A percentile compares a stretch with the other conserved stretches of the same genome.
Evolutionary conservation across 2,113 vertebrate genomes (phyloP).

Genomic region (Empidonax traillii): DNA sequence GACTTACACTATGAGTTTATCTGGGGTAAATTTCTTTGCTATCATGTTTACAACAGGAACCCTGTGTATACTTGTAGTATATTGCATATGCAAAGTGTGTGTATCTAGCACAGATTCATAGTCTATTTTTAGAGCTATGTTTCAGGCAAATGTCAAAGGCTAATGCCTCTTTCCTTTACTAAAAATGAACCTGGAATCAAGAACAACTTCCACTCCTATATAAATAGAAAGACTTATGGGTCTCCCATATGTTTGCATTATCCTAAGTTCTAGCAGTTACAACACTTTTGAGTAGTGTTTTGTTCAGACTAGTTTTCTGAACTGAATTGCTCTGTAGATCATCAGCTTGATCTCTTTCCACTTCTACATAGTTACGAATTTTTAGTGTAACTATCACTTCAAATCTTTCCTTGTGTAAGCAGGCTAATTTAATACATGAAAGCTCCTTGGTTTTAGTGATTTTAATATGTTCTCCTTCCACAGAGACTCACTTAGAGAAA

Average conservation of each 20-base stretch:
- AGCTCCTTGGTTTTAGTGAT: neutral
- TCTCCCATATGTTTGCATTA: slow-evolving; percentile 51
- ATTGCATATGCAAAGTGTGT: slow-evolving; percentile 11
- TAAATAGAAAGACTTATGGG: slow-evolving; percentile 55
- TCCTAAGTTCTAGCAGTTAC: neutral
- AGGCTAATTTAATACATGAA: neutral
- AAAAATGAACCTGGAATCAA: slow-evolving; percentile 26
- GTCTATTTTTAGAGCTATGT: slow-evolving; percentile 45
- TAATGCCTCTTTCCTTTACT: slow-evolving; percentile 14
- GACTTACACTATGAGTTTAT: neutral
- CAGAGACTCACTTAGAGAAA: neutral
- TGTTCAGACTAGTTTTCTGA: neutral
- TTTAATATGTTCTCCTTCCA: neutral
- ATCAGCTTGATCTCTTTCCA: neutral
- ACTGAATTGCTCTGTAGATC: neutral
- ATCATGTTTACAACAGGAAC: neutral
- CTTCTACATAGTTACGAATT: neutral
- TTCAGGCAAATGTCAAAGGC: slow-evolving; percentile 55
- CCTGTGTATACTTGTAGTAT: neutral
- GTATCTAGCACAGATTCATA: slow-evolving; percentile 17
- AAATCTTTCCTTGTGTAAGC: neutral
- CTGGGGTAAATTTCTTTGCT: neutral
- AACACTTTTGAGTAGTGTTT: neutral
- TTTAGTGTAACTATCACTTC: neutral
- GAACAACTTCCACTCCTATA: slow-evolving; percentile 7